These are phyloP conservation scores for Anguilla rostrata DNA, from an alignment of 2,113 vertebrate species.

Conservation along the genomic window DNA sequence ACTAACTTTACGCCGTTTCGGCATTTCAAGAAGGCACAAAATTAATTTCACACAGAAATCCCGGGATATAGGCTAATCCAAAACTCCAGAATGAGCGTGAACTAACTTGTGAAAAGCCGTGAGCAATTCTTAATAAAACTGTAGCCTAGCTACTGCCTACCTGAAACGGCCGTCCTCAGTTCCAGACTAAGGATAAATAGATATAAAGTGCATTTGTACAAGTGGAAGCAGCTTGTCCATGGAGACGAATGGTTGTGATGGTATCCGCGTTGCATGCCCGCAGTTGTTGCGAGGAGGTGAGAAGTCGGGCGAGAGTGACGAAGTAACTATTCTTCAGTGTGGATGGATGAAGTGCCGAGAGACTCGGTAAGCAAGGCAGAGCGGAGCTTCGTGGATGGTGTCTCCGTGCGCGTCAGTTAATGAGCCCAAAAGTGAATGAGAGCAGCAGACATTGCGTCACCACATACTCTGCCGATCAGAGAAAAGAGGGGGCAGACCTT, in stretches of 20 bases:
- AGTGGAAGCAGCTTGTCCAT: constrained; percentile 54
- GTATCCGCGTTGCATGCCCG: constrained; percentile 64
- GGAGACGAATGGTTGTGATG: constrained; percentile 45
- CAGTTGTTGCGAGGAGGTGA: constrained; percentile 38
- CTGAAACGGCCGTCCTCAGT: constrained; percentile 57
- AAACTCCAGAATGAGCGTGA: not conserved
- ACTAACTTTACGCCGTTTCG: not conserved
- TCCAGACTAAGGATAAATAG: constrained; percentile 70
- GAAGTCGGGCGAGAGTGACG: constrained; percentile 31
- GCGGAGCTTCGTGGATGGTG: not conserved
- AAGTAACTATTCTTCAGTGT: constrained; percentile 25
- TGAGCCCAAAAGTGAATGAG: constrained; percentile 60
- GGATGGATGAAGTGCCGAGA: constrained; percentile 42
- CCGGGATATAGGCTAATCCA: not conserved
- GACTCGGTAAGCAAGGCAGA: not conserved
- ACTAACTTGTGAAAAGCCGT: not conserved
- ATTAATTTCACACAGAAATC: constrained; percentile 16
- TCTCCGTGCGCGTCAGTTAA: constrained; percentile 53
- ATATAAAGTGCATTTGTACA: constrained; percentile 77
- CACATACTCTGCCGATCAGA: constrained; percentile 16
- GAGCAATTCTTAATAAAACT: constrained; percentile 5
- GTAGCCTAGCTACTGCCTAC: constrained; percentile 48
- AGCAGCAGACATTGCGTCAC: constrained; percentile 61
- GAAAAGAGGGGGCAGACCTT: not conserved
- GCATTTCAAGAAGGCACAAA: constrained; percentile 25